These are phyloP conservation scores for Halictus ligatus DNA, from an alignment of 2,888 invertebrate genomes.

Conservation along the genomic window DNA sequence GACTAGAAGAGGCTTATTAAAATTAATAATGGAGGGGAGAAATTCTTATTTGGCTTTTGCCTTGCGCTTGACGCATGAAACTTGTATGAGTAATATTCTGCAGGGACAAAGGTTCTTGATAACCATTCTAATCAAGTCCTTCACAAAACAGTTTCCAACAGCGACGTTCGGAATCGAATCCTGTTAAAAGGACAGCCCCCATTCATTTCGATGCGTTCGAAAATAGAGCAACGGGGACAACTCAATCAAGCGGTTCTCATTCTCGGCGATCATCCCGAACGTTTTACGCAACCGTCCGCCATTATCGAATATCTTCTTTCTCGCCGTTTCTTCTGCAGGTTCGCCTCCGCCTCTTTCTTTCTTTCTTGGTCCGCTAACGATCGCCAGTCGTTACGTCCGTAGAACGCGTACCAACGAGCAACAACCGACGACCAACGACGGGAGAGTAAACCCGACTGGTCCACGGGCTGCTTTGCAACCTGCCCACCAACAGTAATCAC, in stretches of 20 bases:
- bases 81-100: too few species aligned
- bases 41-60: too few species aligned
- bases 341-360: slow-evolving; percentile 45
- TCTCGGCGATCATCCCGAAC: slow-evolving; percentile 33
- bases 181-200: too few species aligned
- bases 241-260: slow-evolving; percentile 64
- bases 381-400: slow-evolving; percentile 47
- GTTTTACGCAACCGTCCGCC: slow-evolving; percentile 69
- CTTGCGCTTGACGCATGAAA: too few species aligned
- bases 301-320: slow-evolving; percentile 70
- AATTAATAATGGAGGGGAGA: too few species aligned
- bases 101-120: too few species aligned
- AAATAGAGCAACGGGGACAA: slow-evolving; percentile 47
- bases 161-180: too few species aligned
- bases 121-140: too few species aligned
- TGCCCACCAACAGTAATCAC: slow-evolving; percentile 74
- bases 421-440: slow-evolving; percentile 17
- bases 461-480: slow-evolving; percentile 51
- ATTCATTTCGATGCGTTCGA: background rate
- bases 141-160: too few species aligned
- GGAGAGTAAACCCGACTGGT: slow-evolving; percentile 11
- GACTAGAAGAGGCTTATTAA: too few species aligned
- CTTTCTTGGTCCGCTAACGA: slow-evolving; percentile 45
- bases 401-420: background rate
- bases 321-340: slow-evolving; percentile 27